phyloP scores from a whole-genome alignment of 2,888 invertebrate genomes.

The Acleris sparsana region DNA sequence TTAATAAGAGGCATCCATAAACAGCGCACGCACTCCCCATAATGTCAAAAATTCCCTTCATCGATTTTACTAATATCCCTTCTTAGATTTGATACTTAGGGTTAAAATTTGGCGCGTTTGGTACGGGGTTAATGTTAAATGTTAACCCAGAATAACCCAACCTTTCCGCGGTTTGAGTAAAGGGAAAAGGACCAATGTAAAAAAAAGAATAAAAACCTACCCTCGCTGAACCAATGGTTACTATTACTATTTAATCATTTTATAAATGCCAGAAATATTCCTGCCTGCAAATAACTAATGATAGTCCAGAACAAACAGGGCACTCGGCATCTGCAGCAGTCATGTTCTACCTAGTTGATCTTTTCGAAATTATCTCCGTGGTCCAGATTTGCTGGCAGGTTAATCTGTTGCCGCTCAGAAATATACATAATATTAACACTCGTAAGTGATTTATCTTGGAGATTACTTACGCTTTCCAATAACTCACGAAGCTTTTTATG shows the following conservation, averaged over 20 bases:
- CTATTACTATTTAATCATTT: background rate
- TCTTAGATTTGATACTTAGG: too few relatives aligned
- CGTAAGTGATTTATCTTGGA: slow-evolving; percentile 26
- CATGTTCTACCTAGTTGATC: slow-evolving; percentile 23
- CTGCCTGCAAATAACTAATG: slow-evolving; percentile 5
- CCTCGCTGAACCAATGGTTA: background rate
- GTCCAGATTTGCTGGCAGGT: slow-evolving; percentile 32
- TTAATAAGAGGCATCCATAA: too few relatives aligned
- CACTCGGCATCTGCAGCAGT: slow-evolving; percentile 29
- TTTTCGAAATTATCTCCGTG: slow-evolving; percentile 24
- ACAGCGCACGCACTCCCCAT: too few relatives aligned
- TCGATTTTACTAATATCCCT: too few relatives aligned
- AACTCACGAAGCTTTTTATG: slow-evolving; percentile 23
- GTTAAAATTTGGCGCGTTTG: too few relatives aligned
- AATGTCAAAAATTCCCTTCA: too few relatives aligned
- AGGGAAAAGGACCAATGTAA: too few relatives aligned
- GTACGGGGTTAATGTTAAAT: too few relatives aligned
- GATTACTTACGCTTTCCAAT: slow-evolving; percentile 25
- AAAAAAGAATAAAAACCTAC: too few relatives aligned
- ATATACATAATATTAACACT: slow-evolving; percentile 20
- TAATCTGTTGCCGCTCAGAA: slow-evolving; percentile 23
- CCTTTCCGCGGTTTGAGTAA: too few relatives aligned
- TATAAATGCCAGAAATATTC: background rate
- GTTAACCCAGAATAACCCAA: too few relatives aligned
- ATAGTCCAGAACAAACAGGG: slow-evolving; percentile 15